phyloP scores from a whole-genome alignment of 1,140 invertebrate genomes.

The Lordiphosa stackelbergi region DNA sequence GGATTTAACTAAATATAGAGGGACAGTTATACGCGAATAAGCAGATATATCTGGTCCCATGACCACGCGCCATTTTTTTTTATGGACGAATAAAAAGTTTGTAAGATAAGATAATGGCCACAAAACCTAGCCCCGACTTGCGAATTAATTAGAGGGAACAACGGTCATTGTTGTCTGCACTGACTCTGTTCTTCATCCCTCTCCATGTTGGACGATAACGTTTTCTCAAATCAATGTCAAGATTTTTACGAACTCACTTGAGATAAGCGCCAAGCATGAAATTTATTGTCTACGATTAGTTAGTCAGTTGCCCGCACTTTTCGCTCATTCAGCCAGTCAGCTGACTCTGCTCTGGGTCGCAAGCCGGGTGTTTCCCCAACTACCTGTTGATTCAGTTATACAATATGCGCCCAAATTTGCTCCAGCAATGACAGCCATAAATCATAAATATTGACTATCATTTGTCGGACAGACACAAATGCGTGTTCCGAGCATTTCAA shows the following conservation, averaged over 20 bases:
- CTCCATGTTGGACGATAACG: conserved; percentile 11
- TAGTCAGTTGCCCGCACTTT: background rate
- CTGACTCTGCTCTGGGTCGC: conserved; percentile 33
- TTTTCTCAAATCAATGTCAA: conserved; percentile 41
- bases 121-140: conserved; percentile 14
- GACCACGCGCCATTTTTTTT: conserved; percentile 24
- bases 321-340: conserved; percentile 37
- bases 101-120: conserved; percentile 22
- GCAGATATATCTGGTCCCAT: conserved; percentile 44
- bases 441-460: conserved; percentile 26
- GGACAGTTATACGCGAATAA: conserved; percentile 10
- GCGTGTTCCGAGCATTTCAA: conserved; percentile 7
- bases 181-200: too few species aligned
- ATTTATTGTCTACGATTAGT: conserved; percentile 57
- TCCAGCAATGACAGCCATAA: conserved; percentile 8
- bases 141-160: conserved; percentile 4
- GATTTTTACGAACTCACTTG: conserved; percentile 62
- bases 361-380: conserved; percentile 32
- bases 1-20: conserved; percentile 37
- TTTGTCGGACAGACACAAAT: conserved; percentile 2
- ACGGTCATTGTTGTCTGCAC: background rate
- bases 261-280: conserved; percentile 24
- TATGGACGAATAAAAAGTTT: conserved; percentile 31
- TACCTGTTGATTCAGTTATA: conserved; percentile 8
- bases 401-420: too few species aligned